Base-by-base conservation (phyloP, 2,113 vertebrate genomes). In the Fregetta grallaria region DNA sequence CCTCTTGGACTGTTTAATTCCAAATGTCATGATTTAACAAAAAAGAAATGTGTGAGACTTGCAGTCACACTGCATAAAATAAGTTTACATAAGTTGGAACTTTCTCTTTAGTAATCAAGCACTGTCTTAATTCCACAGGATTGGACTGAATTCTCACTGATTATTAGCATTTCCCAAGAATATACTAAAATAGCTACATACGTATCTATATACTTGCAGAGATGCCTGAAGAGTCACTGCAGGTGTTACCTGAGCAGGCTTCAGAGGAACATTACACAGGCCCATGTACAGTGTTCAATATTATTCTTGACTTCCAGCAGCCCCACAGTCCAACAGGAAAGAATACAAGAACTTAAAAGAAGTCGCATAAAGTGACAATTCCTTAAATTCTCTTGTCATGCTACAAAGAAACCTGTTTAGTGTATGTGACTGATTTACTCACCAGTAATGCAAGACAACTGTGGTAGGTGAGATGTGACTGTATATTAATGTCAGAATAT, bases 31-130 rank as follows among this genome's bases (percentile, higher is more conserved):
- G 56, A 65, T 83, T 94, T 93, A 94, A 88, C 87, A 36, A 68
- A 95, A 78, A 71, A 50, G 45, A 83, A 86, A 88, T 1, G 72
- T 93, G 90, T 45, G 82, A 97, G 95, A 97, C 94, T 91, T 88
- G 82, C 68, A 93, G 79, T 90, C 95, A 91, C 95, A 71, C 86
- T 74, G 90, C 71, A 93, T 95, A 86, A 96, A 83, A 14, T 38
- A 90, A 79, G 10, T 88, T 86, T 88, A 88, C 7, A 0, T 80
- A 83, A 93, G 9, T 4, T 74, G 42, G 63, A 88, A 74, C 47
- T 74, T 76, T 72, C 59, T 91, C 65, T 65, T 75, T 9, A 78
- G 85, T 38, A 95, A 73, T 78, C 50, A 77, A 42, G 44, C 72
- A 78, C 63, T 62, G 90, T 32, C 49, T 84, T 90, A 81, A 84